Evolutionary conservation across 92 coral and sea anemone species (phyloP).

Genomic region (Palythoa grandis): DNA sequence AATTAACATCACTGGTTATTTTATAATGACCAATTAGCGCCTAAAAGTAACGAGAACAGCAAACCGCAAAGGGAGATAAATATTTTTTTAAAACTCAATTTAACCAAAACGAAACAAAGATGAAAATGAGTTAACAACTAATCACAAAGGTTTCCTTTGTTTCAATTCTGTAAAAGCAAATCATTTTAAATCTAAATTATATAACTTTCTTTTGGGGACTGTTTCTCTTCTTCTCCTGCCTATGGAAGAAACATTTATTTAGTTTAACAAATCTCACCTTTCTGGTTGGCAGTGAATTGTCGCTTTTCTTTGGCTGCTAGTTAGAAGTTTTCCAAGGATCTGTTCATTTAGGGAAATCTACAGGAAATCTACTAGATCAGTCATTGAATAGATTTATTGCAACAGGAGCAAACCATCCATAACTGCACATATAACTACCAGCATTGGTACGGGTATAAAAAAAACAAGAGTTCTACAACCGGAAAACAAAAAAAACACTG

Average conservation of each 20-base stretch:
- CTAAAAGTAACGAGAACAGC: not conserved
- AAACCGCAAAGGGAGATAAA: not conserved
- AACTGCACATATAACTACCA: too few relatives aligned
- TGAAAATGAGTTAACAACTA: not conserved
- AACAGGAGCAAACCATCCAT: too few relatives aligned
- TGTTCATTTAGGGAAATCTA: slow-evolving; percentile 14
- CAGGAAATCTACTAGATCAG: not conserved
- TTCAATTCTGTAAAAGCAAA: too few relatives aligned
- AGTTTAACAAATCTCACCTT: not conserved
- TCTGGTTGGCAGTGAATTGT: slow-evolving; percentile 33
- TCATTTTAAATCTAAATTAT: too few relatives aligned
- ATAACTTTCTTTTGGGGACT: too few relatives aligned
- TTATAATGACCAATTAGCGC: slow-evolving; percentile 7
- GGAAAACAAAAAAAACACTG: too few relatives aligned
- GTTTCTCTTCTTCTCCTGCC: too few relatives aligned
- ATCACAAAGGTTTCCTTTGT: not conserved
- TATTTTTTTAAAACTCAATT: too few relatives aligned
- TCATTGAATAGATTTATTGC: too few relatives aligned
- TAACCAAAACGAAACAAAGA: not conserved
- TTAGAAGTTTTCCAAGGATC: slow-evolving; percentile 20
- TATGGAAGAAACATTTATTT: not conserved
- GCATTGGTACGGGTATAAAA: too few relatives aligned
- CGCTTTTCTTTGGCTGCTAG: slow-evolving; percentile 24
- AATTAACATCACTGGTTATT: not conserved
- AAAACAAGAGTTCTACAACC: too few relatives aligned